These are phyloP conservation scores for Tiliacea citrago DNA, from an alignment of 2,888 invertebrate species.

Conservation along the genomic window DNA sequence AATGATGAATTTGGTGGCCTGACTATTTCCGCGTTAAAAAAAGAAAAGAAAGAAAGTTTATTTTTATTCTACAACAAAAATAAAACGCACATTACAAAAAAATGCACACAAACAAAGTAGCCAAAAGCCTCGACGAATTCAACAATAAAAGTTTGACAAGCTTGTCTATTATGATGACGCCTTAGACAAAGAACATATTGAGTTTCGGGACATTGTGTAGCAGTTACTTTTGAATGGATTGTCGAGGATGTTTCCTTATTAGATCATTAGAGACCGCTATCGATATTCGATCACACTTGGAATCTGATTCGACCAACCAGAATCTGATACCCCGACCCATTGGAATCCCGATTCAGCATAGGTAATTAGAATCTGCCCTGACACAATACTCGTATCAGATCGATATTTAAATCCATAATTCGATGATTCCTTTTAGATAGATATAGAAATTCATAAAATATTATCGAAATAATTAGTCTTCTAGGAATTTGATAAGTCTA, in stretches of 20 bases:
- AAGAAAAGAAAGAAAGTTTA: too few relatives aligned
- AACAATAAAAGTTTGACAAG: too few relatives aligned
- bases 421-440: slow-evolving; percentile 7
- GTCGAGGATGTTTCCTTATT: neutral
- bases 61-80: too few relatives aligned
- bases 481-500: slow-evolving; percentile 10
- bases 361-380: neutral
- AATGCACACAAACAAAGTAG: too few relatives aligned
- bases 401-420: slow-evolving; percentile 7
- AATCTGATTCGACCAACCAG: slow-evolving; percentile 8
- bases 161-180: too few relatives aligned
- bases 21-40: too few relatives aligned
- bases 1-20: too few relatives aligned
- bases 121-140: too few relatives aligned
- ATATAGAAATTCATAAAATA: neutral
- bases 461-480: neutral
- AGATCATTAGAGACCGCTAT: neutral
- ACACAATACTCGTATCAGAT: neutral
- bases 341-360: slow-evolving; percentile 1
- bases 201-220: neutral
- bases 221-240: neutral
- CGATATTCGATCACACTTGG: neutral
- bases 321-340: neutral
- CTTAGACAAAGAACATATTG: neutral
- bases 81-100: too few relatives aligned